Evolutionary conservation across 2,113 vertebrate genomes (phyloP), one percentile per base, ranked within the genome.

Genomic region (Labeo rohita): DNA sequence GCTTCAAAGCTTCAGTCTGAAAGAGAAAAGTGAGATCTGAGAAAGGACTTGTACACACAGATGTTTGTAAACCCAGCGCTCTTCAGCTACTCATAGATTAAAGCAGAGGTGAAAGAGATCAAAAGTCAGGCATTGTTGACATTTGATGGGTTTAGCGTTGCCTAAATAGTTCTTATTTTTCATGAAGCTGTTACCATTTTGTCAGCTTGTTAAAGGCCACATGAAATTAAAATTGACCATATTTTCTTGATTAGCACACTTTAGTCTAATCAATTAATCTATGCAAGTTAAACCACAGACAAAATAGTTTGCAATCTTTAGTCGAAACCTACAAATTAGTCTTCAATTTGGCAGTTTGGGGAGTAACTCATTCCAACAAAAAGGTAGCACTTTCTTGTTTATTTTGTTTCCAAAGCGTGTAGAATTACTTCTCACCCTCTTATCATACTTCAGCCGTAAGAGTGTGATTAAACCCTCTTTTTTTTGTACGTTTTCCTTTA

Each of bases 111-210:
- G 36, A 63, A 63, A 7, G 6, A 80, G 36, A 80, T 80, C 77
- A 80, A 80, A 80, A 56, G 36, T 80, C 54, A 61, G 8, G 54
- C 10, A 80, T 23, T 45, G 18, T 63, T 63, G 21, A 78, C 18
- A 59, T 4, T 39, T 61, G 54, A 61, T 3, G 76, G 76, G 18
- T 43, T 63, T 61, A 45, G 21, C 39, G 23, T 63, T 78, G 13
- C 52, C 52, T 56, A 7, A 7, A 52, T 52, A 77, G 50, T 49
- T 75, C 0, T 75, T 49, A 54, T 39, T 79, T 56, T 59, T 52
- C 2, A 2, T 21, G 0, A 34, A 34, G 47, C 3, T 77, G 23
- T 77, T 36, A 34, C 5, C 23, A 23, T 18, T 13, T 49, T 77
- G 74, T 54, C 13, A 77, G n/a, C 3, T 7, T 76, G 11, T 16